phyloP scores from a whole-genome alignment of 2,113 vertebrate species.

The Anoplopoma fimbria region DNA sequence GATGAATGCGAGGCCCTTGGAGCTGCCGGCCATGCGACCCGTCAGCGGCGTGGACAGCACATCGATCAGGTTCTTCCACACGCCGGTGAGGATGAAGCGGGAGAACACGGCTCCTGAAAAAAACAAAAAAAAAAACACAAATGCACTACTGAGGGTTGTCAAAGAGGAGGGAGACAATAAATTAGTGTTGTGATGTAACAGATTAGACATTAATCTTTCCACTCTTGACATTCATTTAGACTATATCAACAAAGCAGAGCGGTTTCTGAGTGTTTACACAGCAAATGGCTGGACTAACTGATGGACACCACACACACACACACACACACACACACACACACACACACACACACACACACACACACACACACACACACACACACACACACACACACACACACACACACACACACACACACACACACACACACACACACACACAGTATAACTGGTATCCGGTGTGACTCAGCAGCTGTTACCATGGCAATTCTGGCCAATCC shows the following conservation, averaged over 20 bases:
- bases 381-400: too few relatives aligned
- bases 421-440: background rate
- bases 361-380: background rate
- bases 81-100: constrained; percentile 93
- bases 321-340: too few relatives aligned
- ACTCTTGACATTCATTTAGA: background rate
- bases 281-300: background rate
- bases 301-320: background rate
- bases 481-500: background rate
- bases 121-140: background rate
- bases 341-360: background rate
- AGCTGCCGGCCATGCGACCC: constrained; percentile 94
- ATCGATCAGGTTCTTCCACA: constrained; percentile 98
- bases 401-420: background rate
- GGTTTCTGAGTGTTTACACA: background rate
- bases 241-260: background rate
- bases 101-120: constrained; percentile 91
- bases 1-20: constrained; percentile 93
- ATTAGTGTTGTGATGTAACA: background rate
- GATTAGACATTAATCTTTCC: background rate
- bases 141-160: background rate
- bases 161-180: background rate
- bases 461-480: constrained; percentile 12
- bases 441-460: background rate
- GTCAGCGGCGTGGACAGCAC: constrained; percentile 94